Evolutionary conservation across 2,888 invertebrate genomes (phyloP).

Genomic region (Halictus quadricinctus): DNA sequence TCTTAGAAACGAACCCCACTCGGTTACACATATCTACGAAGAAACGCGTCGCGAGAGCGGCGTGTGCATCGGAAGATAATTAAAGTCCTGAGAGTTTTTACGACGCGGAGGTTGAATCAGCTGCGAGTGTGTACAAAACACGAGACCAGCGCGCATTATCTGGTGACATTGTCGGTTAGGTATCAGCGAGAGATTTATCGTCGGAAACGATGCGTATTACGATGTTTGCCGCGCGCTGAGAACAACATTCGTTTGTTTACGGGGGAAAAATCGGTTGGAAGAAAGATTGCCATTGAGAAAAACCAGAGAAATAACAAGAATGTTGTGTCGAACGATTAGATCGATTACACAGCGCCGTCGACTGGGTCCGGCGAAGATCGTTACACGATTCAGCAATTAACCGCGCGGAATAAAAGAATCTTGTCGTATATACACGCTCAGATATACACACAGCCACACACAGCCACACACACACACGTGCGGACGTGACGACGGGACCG

Average conservation of each 20-base stretch:
- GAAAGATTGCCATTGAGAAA: background rate
- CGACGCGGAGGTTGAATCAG: constrained; percentile 63
- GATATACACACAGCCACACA: too few species aligned
- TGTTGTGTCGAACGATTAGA: too few species aligned
- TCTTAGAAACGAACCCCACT: background rate
- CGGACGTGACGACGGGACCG: constrained; percentile 56
- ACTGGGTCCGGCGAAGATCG: background rate
- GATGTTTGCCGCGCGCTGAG: constrained; percentile 41
- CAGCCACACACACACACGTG: constrained; percentile 36
- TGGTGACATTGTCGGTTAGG: constrained; percentile 56
- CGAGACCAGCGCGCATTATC: constrained; percentile 59
- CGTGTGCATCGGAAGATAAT: constrained; percentile 44
- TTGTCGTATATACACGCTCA: background rate
- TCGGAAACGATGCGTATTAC: constrained; percentile 11
- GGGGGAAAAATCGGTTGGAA: background rate
- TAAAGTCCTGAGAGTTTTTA: constrained; percentile 50
- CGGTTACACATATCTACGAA: background rate
- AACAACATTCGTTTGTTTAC: background rate
- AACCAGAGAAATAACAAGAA: background rate
- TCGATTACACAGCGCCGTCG: background rate
- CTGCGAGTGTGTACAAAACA: constrained; percentile 69
- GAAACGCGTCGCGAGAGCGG: background rate
- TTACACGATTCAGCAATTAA: constrained; percentile 14
- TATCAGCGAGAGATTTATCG: constrained; percentile 52
- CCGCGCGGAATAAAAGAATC: constrained; percentile 26